These are phyloP conservation scores for Colletes collaris DNA, from an alignment of 2,888 invertebrate species.

Conservation along the genomic window DNA sequence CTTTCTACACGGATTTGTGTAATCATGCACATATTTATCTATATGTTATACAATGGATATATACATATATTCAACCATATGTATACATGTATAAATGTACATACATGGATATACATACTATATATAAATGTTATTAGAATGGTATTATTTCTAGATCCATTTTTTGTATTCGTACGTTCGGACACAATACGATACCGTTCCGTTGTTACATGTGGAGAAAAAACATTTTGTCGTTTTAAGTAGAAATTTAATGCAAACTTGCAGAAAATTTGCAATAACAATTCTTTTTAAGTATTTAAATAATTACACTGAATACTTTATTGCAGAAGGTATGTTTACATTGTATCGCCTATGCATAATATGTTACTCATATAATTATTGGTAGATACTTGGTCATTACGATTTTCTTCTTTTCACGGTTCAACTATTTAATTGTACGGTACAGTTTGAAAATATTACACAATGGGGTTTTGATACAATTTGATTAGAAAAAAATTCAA, in stretches of 20 bases:
- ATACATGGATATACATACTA: constrained; percentile 1
- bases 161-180: constrained; percentile 1
- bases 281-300: constrained; percentile 7
- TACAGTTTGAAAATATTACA: too few relatives aligned
- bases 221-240: background rate
- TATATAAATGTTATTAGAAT: background rate
- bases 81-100: background rate
- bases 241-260: background rate
- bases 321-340: constrained; percentile 8
- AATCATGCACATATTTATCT: background rate
- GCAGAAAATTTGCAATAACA: background rate
- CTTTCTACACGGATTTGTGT: too few relatives aligned
- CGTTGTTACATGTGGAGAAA: background rate
- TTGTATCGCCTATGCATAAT: background rate
- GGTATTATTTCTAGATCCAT: background rate
- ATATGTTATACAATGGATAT: background rate
- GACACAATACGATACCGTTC: background rate
- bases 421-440: too few relatives aligned
- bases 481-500: too few relatives aligned
- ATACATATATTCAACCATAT: background rate
- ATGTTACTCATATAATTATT: background rate
- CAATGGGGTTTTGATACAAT: too few relatives aligned
- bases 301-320: background rate
- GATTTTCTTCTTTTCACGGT: too few relatives aligned
- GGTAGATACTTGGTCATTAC: too few relatives aligned